Base-by-base conservation (phyloP, 2,888 invertebrate genomes). In the Epiblema foenella region DNA sequence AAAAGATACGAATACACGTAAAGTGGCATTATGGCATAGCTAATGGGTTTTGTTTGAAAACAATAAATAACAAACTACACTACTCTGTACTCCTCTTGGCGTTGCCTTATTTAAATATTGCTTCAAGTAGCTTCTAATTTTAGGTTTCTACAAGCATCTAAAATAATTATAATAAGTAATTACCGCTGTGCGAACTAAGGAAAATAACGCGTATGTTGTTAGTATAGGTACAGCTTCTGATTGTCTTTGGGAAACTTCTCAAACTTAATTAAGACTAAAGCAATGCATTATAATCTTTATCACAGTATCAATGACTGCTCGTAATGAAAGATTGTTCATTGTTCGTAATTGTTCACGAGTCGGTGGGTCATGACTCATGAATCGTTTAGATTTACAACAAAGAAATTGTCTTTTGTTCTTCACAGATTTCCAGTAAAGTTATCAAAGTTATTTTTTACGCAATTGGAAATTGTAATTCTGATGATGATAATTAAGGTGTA, bases 251-350 rank as follows among this genome's bases (percentile, higher is more conserved):
- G n/a, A 46, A 24, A 37, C 18, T 54, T 64, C 39, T 54, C 2
- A 54, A 51, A 37, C 20, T 49, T 58, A 37, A 58, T 58, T 29
- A 49, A 51, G 66, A 57, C 29, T n/a, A n/a, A n/a, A n/a, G n/a
- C n/a, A n/a, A 37, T 67, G 24, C 12, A 57, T 62, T 68, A 46
- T 46, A 46, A 56, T 46, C 11, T 18, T 46, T 67, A 29, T 42
- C 11, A 42, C 42, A 17, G 60, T 24, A 54, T 68, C 68, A 54
- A 15, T 60, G 15, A 18, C 52, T 33, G 59, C 60, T 68, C 39
- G 42, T 24, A 29, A 29, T 29, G 52, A 52, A 56, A 46, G 24
- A 67, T 37, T 20, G 58, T 29, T 18, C 52, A 68, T 68, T 60
- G 68, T 68, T 68, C 42, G 8, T 33, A 56, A 68, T 54, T 42